Evolutionary conservation across 2,113 vertebrate species (phyloP).

Genomic region (Coreoperca whiteheadi): DNA sequence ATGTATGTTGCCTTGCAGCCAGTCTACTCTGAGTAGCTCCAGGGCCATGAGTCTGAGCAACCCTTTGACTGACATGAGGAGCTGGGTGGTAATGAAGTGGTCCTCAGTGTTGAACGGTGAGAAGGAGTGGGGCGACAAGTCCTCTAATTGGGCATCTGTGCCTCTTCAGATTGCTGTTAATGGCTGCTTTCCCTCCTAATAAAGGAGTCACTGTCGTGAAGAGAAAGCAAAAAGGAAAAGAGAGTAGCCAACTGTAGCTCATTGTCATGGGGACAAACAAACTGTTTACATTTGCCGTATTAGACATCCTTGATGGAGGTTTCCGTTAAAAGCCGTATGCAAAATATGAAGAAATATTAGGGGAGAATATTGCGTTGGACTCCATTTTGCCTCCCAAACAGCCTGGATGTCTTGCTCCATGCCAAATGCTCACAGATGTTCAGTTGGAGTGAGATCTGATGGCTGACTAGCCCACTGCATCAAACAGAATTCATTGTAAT

Average conservation of each 20-base stretch:
- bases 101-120: constrained; percentile 45
- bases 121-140: constrained; percentile 34
- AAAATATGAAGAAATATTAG: not conserved
- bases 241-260: constrained; percentile 2
- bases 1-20: constrained; percentile 23
- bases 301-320: not conserved
- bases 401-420: not conserved
- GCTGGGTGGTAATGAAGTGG: constrained; percentile 66
- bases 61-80: constrained; percentile 40
- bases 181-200: constrained; percentile 46
- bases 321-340: not conserved
- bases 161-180: constrained; percentile 52
- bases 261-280: constrained; percentile 3
- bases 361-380: not conserved
- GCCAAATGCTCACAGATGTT: constrained; percentile 19
- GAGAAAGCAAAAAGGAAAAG: constrained; percentile 36
- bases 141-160: constrained; percentile 56
- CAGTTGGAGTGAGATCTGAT: constrained; percentile 29
- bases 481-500: constrained; percentile 26
- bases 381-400: not conserved
- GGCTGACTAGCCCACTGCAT: not conserved
- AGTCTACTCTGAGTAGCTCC: not conserved
- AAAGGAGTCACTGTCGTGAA: constrained; percentile 13
- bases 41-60: constrained; percentile 8
- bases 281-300: not conserved